Base-by-base conservation (phyloP, 2,113 vertebrate genomes). In the Tamias sibiricus region DNA sequence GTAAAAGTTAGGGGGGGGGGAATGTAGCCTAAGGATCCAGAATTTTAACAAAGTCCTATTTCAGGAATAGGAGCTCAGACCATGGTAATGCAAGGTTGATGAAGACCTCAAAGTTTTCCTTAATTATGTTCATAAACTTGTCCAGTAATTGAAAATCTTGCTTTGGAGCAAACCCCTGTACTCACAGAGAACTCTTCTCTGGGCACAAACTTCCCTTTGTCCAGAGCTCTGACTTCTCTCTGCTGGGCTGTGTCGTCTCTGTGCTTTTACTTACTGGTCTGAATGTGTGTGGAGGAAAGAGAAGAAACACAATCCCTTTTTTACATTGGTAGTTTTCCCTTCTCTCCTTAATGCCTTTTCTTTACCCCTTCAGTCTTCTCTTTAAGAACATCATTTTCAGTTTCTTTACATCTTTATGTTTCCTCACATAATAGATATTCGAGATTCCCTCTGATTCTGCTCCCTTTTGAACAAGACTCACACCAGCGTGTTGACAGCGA, bases 1-100 rank as follows among this genome's bases (percentile, higher is more conserved):
- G 88, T 72, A 44, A 64, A 93, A 77, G 26, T 16, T 59, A 47
- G 44, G 5, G 8, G 8, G 49, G 37, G 77, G 87, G 92, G 71
- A 3, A 0, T 1, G 2, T 71, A 95, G 5, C 0, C 16, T 91
- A 59, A 72, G 81, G 49, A 93, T 8, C 1, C 75, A 37, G 52
- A 80, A 92, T 94, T 82, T 90, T 89, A 91, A 91, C 32, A 91
- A 87, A 40, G n/a, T 84, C 93, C 93, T 93, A 72, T 87, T 95
- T 97, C 69, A 44, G 80, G 52, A 77, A 26, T 72, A 6, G 95
- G 75, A 89, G 22, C 47, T 90, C 19, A n/a, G 17, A 49, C 44
- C 11, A 28, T 4, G 49, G n/a, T 62, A 49, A 69, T 1, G 9
- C 66, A 32, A 30, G 40, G 12, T 17, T 75, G 75, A 35, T 12